Base-by-base conservation (phyloP, 1,140 invertebrate species). In the Mycetomoellerius zeteki region DNA sequence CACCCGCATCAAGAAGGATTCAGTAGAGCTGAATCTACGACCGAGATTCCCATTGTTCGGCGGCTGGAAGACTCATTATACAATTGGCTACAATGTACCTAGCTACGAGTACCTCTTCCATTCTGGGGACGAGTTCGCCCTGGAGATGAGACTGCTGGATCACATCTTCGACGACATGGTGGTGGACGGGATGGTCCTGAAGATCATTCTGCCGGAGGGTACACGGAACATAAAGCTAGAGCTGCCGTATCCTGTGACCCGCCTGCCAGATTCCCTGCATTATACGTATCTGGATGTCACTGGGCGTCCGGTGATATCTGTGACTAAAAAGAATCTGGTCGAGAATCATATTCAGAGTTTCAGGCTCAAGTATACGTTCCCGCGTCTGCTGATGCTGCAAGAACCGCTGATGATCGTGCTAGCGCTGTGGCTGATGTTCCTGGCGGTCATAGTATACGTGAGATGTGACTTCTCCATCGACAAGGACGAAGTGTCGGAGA, bases 1-100 rank as follows among this genome's bases (percentile, higher is more conserved):
- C 93, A 97, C 99, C 94, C 96, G 97, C 90, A 93, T 98, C 16
- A 96, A 97, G 90, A 97, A 98, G 89, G 99, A 99, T 94, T 98
- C 98, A 52, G 98, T 99, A 21, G 99, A 99, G 93, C 94, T 99
- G 2, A 99, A 99, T 92, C 95, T 99, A 1, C 96, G 98, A 64
- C 99, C 99, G 2, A 96, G 99, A 89, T 99, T 99, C 94, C 99
- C 99, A 27, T 95, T 99, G 0, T 99, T 99, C 96, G 99, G 99
- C 72, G 99, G 99, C 3, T 99, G 99, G 99, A 99, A 98, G 94
- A 99, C 99, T 3, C 98, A 99, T 92, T 99, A 99, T 94, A 98
- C 97, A 54, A 96, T 99, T 69, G 99, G 99, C 0, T 99, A 99
- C 95, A 99, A 99, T 96, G 97, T 99, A 1, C 99, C 99, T 1